A percentile compares a stretch with the other conserved stretches of the same genome.
Evolutionary conservation across 1,140 invertebrate genomes (phyloP).

Genomic region (Teleogryllus occipitalis): DNA sequence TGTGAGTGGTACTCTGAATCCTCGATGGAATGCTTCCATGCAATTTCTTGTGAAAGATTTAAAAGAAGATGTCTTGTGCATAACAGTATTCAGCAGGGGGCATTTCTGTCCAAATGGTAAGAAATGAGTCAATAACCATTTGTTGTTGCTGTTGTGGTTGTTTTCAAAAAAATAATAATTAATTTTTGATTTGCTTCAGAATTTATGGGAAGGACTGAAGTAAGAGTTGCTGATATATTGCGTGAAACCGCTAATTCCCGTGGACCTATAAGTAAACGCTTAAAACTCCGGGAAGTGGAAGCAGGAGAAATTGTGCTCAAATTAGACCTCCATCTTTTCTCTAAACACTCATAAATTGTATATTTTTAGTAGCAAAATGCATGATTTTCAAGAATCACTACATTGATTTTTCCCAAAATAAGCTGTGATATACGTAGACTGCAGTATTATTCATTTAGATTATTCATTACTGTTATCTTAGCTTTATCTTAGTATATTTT

Average conservation of each 20-base stretch:
- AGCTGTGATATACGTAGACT: background rate
- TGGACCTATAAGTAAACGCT: constrained; percentile 59
- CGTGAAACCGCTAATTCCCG: constrained; percentile 49
- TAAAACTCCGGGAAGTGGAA: constrained; percentile 63
- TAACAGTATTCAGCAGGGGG: constrained; percentile 71
- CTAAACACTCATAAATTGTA: constrained; percentile 23
- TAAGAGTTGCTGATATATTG: constrained; percentile 58
- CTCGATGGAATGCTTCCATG: constrained; percentile 76
- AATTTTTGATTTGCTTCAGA: constrained; percentile 40
- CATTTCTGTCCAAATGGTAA: constrained; percentile 70
- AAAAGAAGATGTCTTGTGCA: constrained; percentile 62
- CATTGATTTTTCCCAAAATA: background rate
- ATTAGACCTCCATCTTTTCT: constrained; percentile 64
- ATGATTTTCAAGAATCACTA: no score
- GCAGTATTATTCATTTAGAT: background rate
- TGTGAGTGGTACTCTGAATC: constrained; percentile 48
- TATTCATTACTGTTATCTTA: no score
- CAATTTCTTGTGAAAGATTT: constrained; percentile 71
- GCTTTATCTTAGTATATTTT: no score
- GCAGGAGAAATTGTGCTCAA: constrained; percentile 64
- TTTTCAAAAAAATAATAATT: background rate
- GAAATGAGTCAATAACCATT: background rate
- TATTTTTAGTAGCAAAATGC: background rate
- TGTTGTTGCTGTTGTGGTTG: background rate
- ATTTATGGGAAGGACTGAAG: constrained; percentile 67